Evolutionary conservation across 2,113 vertebrate genomes (phyloP).

Genomic region (Probosciger aterrimus): DNA sequence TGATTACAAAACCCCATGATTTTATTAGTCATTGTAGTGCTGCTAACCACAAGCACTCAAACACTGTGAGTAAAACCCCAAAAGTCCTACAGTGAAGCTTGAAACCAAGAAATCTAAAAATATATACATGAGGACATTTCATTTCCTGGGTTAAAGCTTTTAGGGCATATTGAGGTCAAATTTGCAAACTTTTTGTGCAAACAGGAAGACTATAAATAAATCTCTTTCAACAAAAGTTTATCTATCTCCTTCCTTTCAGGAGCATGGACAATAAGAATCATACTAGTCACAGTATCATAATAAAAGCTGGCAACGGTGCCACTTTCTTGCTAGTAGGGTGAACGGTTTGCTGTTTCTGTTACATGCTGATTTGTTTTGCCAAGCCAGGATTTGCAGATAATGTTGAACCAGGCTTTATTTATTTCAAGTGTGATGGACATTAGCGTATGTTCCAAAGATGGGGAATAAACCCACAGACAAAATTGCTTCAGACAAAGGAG

Average conservation of each 20-base stretch:
- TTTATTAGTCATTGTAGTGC: slow-evolving; percentile 18
- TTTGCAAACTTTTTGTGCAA: slow-evolving; percentile 27
- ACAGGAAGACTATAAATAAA: slow-evolving; percentile 60
- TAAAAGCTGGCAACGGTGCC: not conserved
- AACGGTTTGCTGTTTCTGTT: not conserved
- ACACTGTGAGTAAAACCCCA: not conserved
- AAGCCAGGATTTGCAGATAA: not conserved
- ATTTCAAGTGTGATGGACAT: not conserved
- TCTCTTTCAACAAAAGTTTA: slow-evolving; percentile 19
- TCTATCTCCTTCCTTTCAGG: slow-evolving; percentile 28
- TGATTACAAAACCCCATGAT: not conserved
- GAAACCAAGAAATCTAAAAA: slow-evolving; percentile 45
- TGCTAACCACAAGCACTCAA: slow-evolving; percentile 31
- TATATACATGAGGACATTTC: slow-evolving; percentile 15
- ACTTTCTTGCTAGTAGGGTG: not conserved
- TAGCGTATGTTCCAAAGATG: not conserved
- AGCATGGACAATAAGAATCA: slow-evolving; percentile 4
- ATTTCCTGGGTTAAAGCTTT: slow-evolving; percentile 52
- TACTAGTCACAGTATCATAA: not conserved
- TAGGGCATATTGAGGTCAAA: slow-evolving; percentile 39
- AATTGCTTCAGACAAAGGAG: not conserved
- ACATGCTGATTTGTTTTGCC: not conserved
- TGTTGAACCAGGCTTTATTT: not conserved
- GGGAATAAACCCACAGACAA: not conserved
- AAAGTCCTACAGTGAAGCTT: not conserved